Evolutionary conservation across 2,113 vertebrate genomes (phyloP).

Genomic region (Ivindomyrus marchei): DNA sequence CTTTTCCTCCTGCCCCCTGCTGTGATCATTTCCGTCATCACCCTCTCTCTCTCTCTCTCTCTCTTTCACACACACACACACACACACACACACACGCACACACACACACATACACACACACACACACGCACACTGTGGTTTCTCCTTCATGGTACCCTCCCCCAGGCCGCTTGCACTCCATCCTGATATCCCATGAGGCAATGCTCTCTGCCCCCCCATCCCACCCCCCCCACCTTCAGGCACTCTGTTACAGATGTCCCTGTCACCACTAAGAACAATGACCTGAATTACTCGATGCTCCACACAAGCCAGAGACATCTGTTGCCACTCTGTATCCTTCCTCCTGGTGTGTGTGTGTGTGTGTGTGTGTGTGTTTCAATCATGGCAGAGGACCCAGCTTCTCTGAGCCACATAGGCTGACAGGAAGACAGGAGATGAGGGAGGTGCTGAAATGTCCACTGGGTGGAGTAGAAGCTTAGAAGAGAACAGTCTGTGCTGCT

Average conservation of each 20-base stretch:
- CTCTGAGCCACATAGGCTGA: neutral
- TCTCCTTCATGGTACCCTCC: neutral
- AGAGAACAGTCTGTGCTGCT: neutral
- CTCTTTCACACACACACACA: neutral
- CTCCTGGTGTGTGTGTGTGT: neutral
- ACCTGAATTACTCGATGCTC: neutral
- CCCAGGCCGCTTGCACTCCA: neutral
- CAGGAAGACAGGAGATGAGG: neutral
- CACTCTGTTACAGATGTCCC: constrained; percentile 45
- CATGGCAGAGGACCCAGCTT: neutral
- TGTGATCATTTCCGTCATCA: neutral
- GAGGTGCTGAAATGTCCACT: constrained; percentile 33
- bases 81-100: neutral
- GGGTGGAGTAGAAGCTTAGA: constrained; percentile 50
- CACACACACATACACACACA: neutral
- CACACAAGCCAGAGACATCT: constrained; percentile 23
- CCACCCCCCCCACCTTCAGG: neutral
- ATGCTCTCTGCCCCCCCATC: neutral
- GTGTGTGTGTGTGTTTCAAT: neutral
- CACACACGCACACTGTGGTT: neutral
- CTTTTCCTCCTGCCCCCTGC: neutral
- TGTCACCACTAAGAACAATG: constrained; percentile 37
- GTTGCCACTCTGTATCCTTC: constrained; percentile 36
- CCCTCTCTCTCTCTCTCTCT: neutral
- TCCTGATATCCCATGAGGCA: neutral